Evolutionary conservation across 2,113 vertebrate species (phyloP), one percentile per base, ranked within the genome.

Genomic region (Lucifuga dentata): DNA sequence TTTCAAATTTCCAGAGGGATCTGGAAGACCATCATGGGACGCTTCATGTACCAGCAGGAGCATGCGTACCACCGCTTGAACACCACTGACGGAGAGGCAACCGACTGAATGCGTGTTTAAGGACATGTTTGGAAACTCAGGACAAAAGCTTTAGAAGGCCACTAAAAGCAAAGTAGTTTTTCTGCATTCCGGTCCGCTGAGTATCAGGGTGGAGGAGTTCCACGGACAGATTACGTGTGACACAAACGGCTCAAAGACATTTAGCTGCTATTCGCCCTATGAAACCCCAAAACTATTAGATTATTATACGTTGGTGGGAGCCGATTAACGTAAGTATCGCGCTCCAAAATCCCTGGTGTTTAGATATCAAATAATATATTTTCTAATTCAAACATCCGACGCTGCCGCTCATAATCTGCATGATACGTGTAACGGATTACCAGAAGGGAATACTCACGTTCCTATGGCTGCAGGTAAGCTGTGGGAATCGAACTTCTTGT

Each of bases 151-250:
- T 16, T 44, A n/a, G 23, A n/a, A n/a, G n/a, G n/a, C n/a, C n/a
- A n/a, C n/a, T n/a, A n/a, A 11, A 52, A 2, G 63, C 23, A 50
- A 11, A n/a, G 41, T 12, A 33, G 84, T 33, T 50, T 13, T 51
- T 13, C 86, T 60, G 67, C 88, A 90, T 91, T 91, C 90, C 83
- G 10, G 46, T 20, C 53, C 40, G 68, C 81, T 86, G 72, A 82
- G 35, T 68, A 80, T 15, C 35, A 26, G 67, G 56, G 60, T 49
- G 66, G 59, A 69, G 76, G 23, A 8, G 66, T 15, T 51, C 19
- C 5, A 38, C 7, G 26, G 26, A 29, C 3, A 3, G 26, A n/a
- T 2, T 43, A 36, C 38, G 15, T 36, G 8, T 44, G 44, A 8
- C 40, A 39, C 16, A 11, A 35, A 16, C 36, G 21, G 10, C 2